Evolutionary conservation across 2,888 invertebrate species (phyloP), one percentile per base, ranked within the genome.

Genomic region (Choristoneura rosaceana): DNA sequence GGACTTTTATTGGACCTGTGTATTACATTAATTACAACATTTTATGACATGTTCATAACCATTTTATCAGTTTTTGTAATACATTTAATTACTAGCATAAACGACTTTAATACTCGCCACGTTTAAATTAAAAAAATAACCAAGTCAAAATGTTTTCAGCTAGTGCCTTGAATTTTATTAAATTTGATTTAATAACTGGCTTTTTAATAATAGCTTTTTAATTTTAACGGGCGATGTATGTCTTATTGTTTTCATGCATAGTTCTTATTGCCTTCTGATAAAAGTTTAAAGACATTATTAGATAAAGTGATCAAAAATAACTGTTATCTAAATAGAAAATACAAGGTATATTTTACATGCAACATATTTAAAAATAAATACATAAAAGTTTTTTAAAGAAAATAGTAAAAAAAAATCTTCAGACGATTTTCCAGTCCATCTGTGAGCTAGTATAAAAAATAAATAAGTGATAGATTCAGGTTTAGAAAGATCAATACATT

Each of bases 191-290:
- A 47, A 47, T 7, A n/a, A n/a, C 12, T 47, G n/a, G 7, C 47
- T 0, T 50, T 15, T 50, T 15, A 2, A 4, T 15, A 2, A 1
- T 15, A 2, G 15, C 9, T 52, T 15, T 50, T 52, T 17, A 52
- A n/a, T 55, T 55, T 55, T 55, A 25, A 55, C 55, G 25, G 25
- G 55, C 55, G 25, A 55, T 55, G 55, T 55, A 4, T n/a, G n/a
- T 47, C 15, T n/a, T 25, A 52, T 4, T 25, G 0, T 55, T 17
- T 17, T 3, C 0, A 12, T 34, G 9, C 12, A 12, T 45, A 63
- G 58, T 47, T 64, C 10, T 38, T 55, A 70, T 58, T 64, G 58
- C n/a, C 47, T 47, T 64, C 55, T 38, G 58, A 58, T 58, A 55
- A 17, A 55, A 7, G 0, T 55, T 55, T 3, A 12, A 55, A 55